Conservation (phyloP, 2,113 vertebrate species). For the Phocoena sinus region DNA sequence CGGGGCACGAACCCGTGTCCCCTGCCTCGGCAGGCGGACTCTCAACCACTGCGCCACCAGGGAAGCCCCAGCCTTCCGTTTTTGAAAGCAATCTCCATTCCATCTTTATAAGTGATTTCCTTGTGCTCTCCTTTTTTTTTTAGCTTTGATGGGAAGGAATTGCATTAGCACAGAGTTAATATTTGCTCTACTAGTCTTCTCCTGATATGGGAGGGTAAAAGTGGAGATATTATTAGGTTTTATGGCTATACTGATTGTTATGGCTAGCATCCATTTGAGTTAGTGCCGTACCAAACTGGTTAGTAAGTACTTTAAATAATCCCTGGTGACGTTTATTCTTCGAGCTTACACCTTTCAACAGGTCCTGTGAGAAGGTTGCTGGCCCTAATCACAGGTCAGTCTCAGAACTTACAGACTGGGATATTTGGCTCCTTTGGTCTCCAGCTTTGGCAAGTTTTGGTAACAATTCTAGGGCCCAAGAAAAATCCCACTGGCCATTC, state of each 20-base stretch:
- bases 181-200: not conserved
- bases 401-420: not conserved
- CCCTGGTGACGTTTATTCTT: not conserved
- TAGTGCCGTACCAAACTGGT: not conserved
- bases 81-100: not conserved
- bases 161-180: not conserved
- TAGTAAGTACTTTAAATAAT: not conserved
- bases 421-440: not conserved
- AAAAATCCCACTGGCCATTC: not conserved
- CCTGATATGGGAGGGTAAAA: not conserved
- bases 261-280: not conserved
- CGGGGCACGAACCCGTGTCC: fast-evolving
- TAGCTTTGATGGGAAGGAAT: not conserved
- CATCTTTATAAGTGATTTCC: not conserved
- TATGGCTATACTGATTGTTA: not conserved
- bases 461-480: not conserved
- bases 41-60: too few relatives aligned
- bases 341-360: not conserved
- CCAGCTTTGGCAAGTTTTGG: not conserved
- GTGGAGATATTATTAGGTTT: not conserved
- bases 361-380: not conserved
- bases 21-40: too few relatives aligned
- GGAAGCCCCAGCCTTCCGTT: not conserved
- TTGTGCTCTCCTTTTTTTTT: not conserved
- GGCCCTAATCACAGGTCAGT: not conserved